Conservation (phyloP, 1,140 invertebrate species). For the Arion vulgaris region DNA sequence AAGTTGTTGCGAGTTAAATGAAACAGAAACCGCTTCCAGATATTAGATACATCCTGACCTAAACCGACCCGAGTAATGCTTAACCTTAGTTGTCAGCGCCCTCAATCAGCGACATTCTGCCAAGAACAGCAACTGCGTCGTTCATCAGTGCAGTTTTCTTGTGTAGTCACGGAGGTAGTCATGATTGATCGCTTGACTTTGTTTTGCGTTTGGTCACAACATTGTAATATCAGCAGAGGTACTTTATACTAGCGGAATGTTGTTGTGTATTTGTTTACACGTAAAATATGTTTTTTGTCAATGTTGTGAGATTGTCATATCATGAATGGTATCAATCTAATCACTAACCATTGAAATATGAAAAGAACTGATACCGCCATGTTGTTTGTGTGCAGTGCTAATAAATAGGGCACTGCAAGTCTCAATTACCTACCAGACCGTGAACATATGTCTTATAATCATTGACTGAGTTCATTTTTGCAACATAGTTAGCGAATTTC, state of each 20-base stretch:
- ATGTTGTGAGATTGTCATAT: not conserved
- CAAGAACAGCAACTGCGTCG: not conserved
- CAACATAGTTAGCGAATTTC: too few species aligned
- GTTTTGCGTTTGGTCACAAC: not conserved
- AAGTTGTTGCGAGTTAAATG: too few species aligned
- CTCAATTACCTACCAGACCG: too few species aligned
- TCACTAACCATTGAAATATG: not conserved
- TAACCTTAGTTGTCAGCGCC: not conserved
- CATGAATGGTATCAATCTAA: not conserved
- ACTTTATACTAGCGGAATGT: not conserved
- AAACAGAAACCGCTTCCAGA: too few species aligned
- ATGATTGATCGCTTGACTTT: not conserved
- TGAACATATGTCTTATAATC: too few species aligned
- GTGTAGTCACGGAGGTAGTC: constrained; percentile 3
- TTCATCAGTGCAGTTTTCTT: not conserved
- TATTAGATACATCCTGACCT: too few species aligned
- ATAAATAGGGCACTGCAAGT: too few species aligned
- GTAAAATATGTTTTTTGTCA: not conserved
- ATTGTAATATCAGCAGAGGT: not conserved
- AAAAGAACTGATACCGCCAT: not conserved
- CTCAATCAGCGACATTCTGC: not conserved
- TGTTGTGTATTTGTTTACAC: not conserved
- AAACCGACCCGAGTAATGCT: not conserved
- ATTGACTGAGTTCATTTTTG: too few species aligned
- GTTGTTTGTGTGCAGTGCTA: not conserved